Conservation (phyloP, 2,888 invertebrate genomes). For the Tetragonula carbonaria region DNA sequence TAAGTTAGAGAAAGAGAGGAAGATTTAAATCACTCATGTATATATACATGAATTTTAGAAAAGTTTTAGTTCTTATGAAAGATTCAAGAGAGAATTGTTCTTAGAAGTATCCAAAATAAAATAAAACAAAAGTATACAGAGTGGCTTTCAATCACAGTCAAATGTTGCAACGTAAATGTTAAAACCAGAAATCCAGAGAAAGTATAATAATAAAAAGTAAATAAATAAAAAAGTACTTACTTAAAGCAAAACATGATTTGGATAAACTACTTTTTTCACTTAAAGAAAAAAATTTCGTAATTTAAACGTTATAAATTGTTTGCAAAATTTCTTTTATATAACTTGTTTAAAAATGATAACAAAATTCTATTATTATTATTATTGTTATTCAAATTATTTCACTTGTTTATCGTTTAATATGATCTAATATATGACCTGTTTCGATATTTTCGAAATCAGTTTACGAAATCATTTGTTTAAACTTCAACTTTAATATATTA, state of each 20-base stretch:
- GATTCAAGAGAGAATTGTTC: not conserved
- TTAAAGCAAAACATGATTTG: not conserved
- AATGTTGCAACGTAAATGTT: not conserved
- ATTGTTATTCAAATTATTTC: not conserved
- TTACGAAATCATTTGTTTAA: not conserved
- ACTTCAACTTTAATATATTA: too few relatives aligned
- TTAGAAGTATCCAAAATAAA: not conserved
- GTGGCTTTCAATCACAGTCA: fast-evolving
- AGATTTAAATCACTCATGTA: not conserved
- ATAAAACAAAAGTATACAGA: not conserved
- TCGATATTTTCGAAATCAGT: not conserved
- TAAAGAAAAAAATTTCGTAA: not conserved
- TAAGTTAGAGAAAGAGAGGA: not conserved
- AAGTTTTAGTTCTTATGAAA: not conserved
- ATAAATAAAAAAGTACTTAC: too few relatives aligned
- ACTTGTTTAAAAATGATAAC: not conserved
- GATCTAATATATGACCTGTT: not conserved
- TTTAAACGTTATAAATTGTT: not conserved
- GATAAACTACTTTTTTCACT: not conserved
- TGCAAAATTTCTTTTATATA: not conserved
- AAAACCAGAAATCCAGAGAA: not conserved
- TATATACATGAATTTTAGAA: too few relatives aligned
- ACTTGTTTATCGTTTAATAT: not conserved
- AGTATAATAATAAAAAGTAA: too few relatives aligned
- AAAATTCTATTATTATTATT: not conserved